phyloP scores from a whole-genome alignment of 2,888 invertebrate species.

The Calameuta pallipes region DNA sequence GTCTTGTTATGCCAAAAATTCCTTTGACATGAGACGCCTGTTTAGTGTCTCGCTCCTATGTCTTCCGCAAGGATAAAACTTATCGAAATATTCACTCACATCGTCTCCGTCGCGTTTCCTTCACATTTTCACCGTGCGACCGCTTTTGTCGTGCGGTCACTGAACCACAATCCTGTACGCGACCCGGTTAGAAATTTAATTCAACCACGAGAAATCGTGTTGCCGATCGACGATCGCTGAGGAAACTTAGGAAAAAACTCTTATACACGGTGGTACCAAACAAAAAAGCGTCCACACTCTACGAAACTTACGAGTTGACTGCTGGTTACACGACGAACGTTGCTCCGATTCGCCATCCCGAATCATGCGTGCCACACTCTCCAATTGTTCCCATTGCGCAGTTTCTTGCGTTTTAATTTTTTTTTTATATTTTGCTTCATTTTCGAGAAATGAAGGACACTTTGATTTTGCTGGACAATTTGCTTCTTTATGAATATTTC shows the following conservation, averaged over 20 bases:
- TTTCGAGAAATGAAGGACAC: not conserved
- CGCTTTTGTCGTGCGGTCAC: not conserved
- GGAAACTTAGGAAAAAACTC: not conserved
- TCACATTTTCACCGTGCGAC: conserved; percentile 29
- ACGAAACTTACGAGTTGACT: not conserved
- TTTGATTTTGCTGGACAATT: not conserved
- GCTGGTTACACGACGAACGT: not conserved
- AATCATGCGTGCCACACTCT: not conserved
- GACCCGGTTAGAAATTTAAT: not conserved
- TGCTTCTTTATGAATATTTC: not conserved
- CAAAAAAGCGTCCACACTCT: not conserved
- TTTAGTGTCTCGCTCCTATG: conserved; percentile 25
- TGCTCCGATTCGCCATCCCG: not conserved
- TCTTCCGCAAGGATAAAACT: conserved; percentile 4
- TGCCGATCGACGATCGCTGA: not conserved
- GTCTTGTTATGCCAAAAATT: conserved; percentile 25
- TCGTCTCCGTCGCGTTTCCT: conserved; percentile 24
- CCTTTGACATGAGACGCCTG: conserved; percentile 31
- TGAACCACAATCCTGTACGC: not conserved
- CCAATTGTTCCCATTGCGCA: not conserved
- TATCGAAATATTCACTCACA: not conserved
- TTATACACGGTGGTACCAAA: not conserved
- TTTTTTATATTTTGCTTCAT: not conserved
- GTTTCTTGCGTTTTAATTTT: not conserved
- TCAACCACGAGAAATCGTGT: not conserved